Evolutionary conservation across 2,888 invertebrate species (phyloP), one percentile per base, ranked within the genome.

Genomic region (Eledone cirrhosa): DNA sequence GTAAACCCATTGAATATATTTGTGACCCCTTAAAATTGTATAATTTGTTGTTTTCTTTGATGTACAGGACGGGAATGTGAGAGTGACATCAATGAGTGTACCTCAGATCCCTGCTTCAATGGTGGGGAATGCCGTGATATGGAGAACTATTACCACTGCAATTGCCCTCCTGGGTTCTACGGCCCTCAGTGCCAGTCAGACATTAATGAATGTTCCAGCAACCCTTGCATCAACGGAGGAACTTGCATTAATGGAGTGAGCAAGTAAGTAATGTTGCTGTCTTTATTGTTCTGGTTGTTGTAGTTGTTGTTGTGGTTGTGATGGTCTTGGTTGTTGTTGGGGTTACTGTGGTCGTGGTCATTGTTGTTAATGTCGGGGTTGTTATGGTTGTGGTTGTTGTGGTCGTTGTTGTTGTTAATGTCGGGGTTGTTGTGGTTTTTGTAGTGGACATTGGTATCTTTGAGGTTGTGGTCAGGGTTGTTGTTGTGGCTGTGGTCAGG

Each of bases 201-300:
- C 87, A 95, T 97, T 78, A 97, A 98, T 90, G 97, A 97, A 89
- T 97, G 97, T 90, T 94, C 95, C 78, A 96, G 96, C 0, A 96
- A 96, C 90, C 97, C 97, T 0, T 98, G 98, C 88, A 96, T 96
- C 85, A 97, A 98, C 86, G 97, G 97, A 0, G 97, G 97, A 22
- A 94, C 94, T 0, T 97, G 97, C 88, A 94, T 94, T 80, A 97
- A 97, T 88, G 94, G 95, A 27, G 92, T 97, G 27, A 96, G 96
- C 86, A 95, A 95, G 4, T 97, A 96, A 24, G 81, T 67, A 19
- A 41, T 41, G 41, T 41, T 41, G 11, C 11, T 41, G 8, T 41
- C 11, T 41, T 41, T 8, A 5, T 41, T 41, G 11, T 41, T 41
- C 11, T 0, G 11, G 41, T 41, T 11, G 11, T 63, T 63, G 0